Conservation (phyloP, 2,888 invertebrate species). For the Tenthredo scrophulariae region DNA sequence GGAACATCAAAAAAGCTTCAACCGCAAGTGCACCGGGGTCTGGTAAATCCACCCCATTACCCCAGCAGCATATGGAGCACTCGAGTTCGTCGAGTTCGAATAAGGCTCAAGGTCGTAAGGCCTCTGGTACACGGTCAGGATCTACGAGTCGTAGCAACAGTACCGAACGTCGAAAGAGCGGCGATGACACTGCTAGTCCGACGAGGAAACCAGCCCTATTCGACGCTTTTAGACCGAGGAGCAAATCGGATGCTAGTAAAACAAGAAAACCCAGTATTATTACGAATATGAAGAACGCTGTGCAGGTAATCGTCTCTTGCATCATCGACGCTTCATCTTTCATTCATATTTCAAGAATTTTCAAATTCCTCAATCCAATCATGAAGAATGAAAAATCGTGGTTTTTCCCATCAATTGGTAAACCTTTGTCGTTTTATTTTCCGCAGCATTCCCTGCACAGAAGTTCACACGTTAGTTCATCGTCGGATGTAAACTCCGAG, state of each 20-base stretch:
- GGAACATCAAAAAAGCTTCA: slow-evolving; percentile 69
- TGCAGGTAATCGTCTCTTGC: slow-evolving; percentile 82
- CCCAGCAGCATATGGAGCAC: slow-evolving; percentile 68
- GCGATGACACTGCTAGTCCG: slow-evolving; percentile 83
- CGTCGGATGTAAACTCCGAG: slow-evolving; percentile 71
- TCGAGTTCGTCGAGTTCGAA: slow-evolving; percentile 69
- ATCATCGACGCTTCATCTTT: not conserved
- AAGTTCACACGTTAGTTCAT: slow-evolving; percentile 72
- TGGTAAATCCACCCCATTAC: slow-evolving; percentile 73
- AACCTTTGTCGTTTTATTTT: slow-evolving; percentile 23
- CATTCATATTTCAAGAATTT: not conserved
- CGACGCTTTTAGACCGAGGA: slow-evolving; percentile 89
- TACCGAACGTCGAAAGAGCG: slow-evolving; percentile 72
- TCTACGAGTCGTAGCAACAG: slow-evolving; percentile 76
- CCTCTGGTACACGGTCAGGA: slow-evolving; percentile 76
- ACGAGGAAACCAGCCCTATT: slow-evolving; percentile 88
- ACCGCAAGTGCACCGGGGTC: slow-evolving; percentile 73
- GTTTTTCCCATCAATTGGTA: not conserved
- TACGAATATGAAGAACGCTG: slow-evolving; percentile 91
- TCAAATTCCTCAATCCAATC: not conserved
- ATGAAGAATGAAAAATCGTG: not conserved
- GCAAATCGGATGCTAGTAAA: slow-evolving; percentile 87
- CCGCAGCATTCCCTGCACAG: slow-evolving; percentile 71
- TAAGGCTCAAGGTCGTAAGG: slow-evolving; percentile 68
- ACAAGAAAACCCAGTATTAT: slow-evolving; percentile 85